phyloP scores from a whole-genome alignment of 2,113 vertebrate species.

The Illadopsis cleaveri region DNA sequence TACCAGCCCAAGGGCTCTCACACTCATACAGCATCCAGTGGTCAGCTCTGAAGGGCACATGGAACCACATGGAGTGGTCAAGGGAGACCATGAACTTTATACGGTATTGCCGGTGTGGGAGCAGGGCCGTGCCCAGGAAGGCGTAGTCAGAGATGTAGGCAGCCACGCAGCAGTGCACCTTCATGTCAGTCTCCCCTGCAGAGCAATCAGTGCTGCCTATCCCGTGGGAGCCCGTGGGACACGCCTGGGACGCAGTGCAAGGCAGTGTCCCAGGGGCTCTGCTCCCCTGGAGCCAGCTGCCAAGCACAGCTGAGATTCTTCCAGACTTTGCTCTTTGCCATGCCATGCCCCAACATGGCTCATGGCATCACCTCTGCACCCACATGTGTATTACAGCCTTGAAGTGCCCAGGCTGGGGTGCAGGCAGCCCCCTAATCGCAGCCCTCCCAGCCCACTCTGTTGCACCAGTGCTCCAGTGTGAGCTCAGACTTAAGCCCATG shows the following conservation, averaged over 20 bases:
- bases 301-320: neutral
- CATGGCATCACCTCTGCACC: accelerated
- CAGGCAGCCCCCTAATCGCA: neutral
- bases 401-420: accelerated
- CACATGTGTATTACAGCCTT: neutral
- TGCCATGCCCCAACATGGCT: accelerated
- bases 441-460: neutral
- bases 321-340: accelerated
- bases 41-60: conserved; percentile 87
- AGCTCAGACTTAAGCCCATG: accelerated
- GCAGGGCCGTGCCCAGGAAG: conserved; percentile 83
- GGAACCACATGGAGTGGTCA: conserved; percentile 98
- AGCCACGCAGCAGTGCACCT: conserved; percentile 93
- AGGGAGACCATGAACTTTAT: conserved; percentile 83
- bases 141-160: conserved; percentile 93
- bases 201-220: neutral
- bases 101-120: conserved; percentile 75
- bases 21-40: conserved; percentile 97
- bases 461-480: accelerated
- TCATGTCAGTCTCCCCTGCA: conserved; percentile 86
- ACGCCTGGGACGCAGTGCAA: accelerated
- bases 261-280: neutral
- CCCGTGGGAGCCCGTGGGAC: accelerated
- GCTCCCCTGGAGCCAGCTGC: accelerated
- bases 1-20: conserved; percentile 94